phyloP scores from a whole-genome alignment of 2,797 vertebrate species.

The Periophthalmus magnuspinnatus region DNA sequence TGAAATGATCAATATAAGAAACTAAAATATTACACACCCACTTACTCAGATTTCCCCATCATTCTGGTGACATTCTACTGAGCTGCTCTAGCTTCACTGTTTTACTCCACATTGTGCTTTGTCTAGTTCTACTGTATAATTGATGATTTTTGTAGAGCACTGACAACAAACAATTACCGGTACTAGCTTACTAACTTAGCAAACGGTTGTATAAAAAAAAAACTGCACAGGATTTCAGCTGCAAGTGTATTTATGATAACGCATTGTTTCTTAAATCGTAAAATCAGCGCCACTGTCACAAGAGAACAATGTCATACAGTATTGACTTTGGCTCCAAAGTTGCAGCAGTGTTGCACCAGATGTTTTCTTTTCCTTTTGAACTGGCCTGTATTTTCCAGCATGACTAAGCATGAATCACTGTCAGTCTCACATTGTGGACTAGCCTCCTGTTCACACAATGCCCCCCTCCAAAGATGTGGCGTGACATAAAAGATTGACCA shows the following conservation, averaged over 20 bases:
- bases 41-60: too few relatives aligned
- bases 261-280: not conserved
- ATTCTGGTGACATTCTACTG: too few relatives aligned
- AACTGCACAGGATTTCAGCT: slow-evolving; percentile 11
- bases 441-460: slow-evolving; percentile 31
- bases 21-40: too few relatives aligned
- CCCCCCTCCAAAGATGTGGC: slow-evolving; percentile 26
- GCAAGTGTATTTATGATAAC: not conserved
- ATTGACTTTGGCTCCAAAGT: slow-evolving; percentile 23
- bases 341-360: slow-evolving; percentile 49
- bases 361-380: slow-evolving; percentile 47
- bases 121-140: too few relatives aligned
- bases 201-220: slow-evolving; percentile 1
- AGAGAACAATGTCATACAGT: slow-evolving; percentile 15
- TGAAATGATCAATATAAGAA: too few relatives aligned
- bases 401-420: slow-evolving; percentile 56
- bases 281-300: slow-evolving; percentile 10
- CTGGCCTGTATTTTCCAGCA: slow-evolving; percentile 39
- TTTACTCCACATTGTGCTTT: too few relatives aligned
- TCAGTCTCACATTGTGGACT: slow-evolving; percentile 36
- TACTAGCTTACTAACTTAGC: too few relatives aligned
- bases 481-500: slow-evolving; percentile 39
- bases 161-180: not conserved
- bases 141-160: not conserved
- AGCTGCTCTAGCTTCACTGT: too few relatives aligned